Conservation (phyloP, 2,888 invertebrate species). For the Acleris laterana region DNA sequence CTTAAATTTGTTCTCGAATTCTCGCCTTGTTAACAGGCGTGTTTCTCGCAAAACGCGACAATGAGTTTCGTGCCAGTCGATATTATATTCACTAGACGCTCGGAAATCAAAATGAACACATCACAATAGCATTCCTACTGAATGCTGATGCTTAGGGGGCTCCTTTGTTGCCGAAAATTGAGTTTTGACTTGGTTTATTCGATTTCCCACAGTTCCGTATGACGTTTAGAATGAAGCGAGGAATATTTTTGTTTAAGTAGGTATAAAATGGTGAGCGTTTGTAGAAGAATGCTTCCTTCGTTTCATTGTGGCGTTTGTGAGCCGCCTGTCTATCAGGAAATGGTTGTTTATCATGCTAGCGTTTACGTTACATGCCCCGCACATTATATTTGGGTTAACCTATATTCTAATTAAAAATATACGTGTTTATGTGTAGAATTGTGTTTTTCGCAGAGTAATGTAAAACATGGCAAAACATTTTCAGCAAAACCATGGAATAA, state of each 20-base stretch:
- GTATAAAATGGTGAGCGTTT: constrained; percentile 21
- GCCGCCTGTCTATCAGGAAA: constrained; percentile 18
- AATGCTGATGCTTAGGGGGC: constrained; percentile 44
- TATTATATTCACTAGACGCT: constrained; percentile 37
- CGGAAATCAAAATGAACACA: constrained; percentile 46
- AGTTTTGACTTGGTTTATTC: constrained; percentile 46
- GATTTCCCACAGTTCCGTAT: constrained; percentile 38
- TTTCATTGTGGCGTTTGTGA: constrained; percentile 12
- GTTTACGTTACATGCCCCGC: not conserved
- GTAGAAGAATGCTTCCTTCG: constrained; percentile 20
- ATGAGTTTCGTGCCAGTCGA: constrained; percentile 36
- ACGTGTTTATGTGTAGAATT: too few species aligned
- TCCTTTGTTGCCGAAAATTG: constrained; percentile 44
- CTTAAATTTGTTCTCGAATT: constrained; percentile 36
- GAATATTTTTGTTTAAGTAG: constrained; percentile 43
- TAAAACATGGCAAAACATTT: not conserved
- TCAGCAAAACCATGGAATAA: constrained; percentile 8
- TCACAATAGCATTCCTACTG: constrained; percentile 45
- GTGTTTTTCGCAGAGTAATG: not conserved
- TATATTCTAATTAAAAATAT: too few species aligned
- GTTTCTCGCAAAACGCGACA: constrained; percentile 31
- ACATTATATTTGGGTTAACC: not conserved
- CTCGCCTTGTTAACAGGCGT: constrained; percentile 33
- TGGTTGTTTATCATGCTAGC: constrained; percentile 26
- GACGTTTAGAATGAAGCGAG: constrained; percentile 42